Evolutionary conservation across 2,888 invertebrate genomes (phyloP), one percentile per base, ranked within the genome.

Genomic region (Tricholauxania praeusta): DNA sequence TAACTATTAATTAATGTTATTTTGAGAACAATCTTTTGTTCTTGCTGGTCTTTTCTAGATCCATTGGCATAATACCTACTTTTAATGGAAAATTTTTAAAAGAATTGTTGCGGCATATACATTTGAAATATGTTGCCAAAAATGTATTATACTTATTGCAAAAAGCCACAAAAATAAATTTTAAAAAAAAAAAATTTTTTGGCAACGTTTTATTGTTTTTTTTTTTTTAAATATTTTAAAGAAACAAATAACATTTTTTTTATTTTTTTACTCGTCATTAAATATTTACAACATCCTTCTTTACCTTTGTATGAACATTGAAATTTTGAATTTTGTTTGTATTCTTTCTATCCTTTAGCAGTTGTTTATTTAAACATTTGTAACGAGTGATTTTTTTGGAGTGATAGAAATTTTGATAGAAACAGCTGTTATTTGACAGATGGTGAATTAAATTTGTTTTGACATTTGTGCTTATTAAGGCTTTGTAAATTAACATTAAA

Each of bases 11-110:
- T 22, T 6, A 55, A 17, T 22, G 3, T 19, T 19, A 22, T 55
- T 4, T 55, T 55, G 6, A 39, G 10, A 10, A 39, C 39, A 39
- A 39, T 4, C 28, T 39, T 39, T n/a, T n/a, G n/a, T n/a, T n/a
- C n/a, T n/a, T n/a, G n/a, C 39, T 39, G 39, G 2, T 4, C 28
- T 28, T 4, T 28, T 28, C 28, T 28, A 28, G 28, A 28, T 28
- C 4, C 4, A 28, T 28, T 28, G 28, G 7, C 8, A 39, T 10
- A 39, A 39, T 8, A 39, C 39, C 39, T 4, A 55, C 19, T 19
- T 14, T 55, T 12, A 55, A 55, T 55, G 55, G 55, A 55, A 55
- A 55, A 19, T 19, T 55, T 55, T 55, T 55, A 17, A n/a, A 19
- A 55, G 12, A 12, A 28, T 28, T 28, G 28, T 28, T 55, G 22